These are phyloP conservation scores for Salpingus planirostris DNA, from an alignment of 2,888 invertebrate species.

Conservation along the genomic window DNA sequence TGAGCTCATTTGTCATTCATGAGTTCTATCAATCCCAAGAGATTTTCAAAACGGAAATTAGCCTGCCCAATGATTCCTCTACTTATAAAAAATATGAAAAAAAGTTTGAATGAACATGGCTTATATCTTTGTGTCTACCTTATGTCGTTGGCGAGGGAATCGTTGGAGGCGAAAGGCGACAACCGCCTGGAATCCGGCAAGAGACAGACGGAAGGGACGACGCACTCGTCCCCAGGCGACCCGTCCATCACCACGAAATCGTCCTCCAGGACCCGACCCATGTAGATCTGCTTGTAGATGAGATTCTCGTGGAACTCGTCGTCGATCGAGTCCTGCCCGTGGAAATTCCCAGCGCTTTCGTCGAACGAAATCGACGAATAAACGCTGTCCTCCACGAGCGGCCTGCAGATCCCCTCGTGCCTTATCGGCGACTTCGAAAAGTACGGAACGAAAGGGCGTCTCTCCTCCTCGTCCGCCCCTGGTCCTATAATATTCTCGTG, in stretches of 20 bases:
- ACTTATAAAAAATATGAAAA: too few species aligned
- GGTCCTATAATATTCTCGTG: conserved; percentile 52
- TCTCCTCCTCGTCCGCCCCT: conserved; percentile 26
- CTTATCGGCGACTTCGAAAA: conserved; percentile 45
- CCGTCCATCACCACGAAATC: conserved; percentile 30
- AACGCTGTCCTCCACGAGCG: conserved; percentile 28
- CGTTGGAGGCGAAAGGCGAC: conserved; percentile 73
- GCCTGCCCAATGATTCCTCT: too few species aligned
- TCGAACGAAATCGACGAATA: conserved; percentile 34
- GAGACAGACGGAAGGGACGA: conserved; percentile 40
- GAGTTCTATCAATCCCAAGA: too few species aligned
- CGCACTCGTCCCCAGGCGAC: conserved; percentile 44
- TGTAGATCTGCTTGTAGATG: conserved; percentile 64
- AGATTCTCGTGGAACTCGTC: conserved; percentile 77
- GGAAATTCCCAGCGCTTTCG: conserved; percentile 21
- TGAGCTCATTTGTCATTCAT: too few species aligned
- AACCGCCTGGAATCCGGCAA: conserved; percentile 46
- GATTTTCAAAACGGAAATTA: too few species aligned
- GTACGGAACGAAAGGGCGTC: conserved; percentile 28
- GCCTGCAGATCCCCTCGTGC: conserved; percentile 29
- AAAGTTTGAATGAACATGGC: too few species aligned
- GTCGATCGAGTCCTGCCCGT: conserved; percentile 45
- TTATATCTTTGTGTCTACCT: too few species aligned
- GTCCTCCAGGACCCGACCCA: conserved; percentile 45
- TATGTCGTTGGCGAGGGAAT: conserved; percentile 71